Evolutionary conservation across 2,888 invertebrate species (phyloP), one percentile per base, ranked within the genome.

Genomic region (Spodoptera littoralis): DNA sequence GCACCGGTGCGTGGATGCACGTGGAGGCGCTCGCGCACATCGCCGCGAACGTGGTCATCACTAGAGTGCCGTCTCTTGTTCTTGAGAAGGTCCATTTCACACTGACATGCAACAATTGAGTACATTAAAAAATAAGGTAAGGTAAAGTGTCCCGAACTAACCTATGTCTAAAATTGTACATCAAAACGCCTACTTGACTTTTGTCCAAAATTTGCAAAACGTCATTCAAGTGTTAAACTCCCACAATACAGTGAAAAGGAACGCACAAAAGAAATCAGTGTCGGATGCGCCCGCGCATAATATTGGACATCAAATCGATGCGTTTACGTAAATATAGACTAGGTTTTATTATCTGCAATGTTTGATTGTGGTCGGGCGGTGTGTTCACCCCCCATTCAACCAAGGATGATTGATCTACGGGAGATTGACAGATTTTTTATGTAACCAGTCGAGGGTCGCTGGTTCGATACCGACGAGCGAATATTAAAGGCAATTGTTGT

Each of bases 401-500:
- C 85, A 84, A 86, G 90, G 87, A 94, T 94, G 94, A 94, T 94
- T 94, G 94, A 94, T 94, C 93, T 92, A 90, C 90, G 83, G 90
- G 88, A 90, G 94, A 94, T 94, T 94, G 94, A 94, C 94, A 94
- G 94, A 86, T 93, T 94, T 94, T 90, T 92, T 94, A 92, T 87
- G 86, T 89, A 90, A 92, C 91, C 92, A 90, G 88, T 84, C 85
- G 84, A 88, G 89, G 91, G 90, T 90, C 36, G 36, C 36, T 36
- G 70, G 70, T 65, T 69, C 83, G 85, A 88, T 85, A 90, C 90
- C 88, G 86, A 89, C 87, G 83, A 91, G 90, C 90, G 92, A 92
- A 91, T 94, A 94, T 94, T 94, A 94, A 93, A 94, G 94, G 93
- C 94, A 94, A 94, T 94, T 94, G 94, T 94, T 94, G 93, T 94